These are phyloP conservation scores for Elymnias hypermnestra DNA, from an alignment of 1,140 invertebrate species.

Conservation along the genomic window DNA sequence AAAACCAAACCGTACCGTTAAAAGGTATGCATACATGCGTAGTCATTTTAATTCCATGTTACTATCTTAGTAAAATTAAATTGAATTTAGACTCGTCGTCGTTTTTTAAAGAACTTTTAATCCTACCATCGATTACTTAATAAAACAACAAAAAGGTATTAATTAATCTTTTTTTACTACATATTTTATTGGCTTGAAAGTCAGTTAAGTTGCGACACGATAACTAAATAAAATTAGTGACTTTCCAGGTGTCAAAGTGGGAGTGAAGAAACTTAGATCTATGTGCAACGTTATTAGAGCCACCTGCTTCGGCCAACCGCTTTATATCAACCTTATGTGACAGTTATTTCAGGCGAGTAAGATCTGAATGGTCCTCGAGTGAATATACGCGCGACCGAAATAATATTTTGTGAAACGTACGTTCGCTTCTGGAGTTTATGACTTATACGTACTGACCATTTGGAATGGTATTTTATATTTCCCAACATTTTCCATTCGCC, in stretches of 20 bases:
- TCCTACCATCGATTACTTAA: no score
- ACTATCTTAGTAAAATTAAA: no score
- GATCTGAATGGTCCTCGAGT: constrained; percentile 45
- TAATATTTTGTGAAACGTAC: constrained; percentile 30
- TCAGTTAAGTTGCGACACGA: no score
- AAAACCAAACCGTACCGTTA: no score
- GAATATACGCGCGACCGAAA: constrained; percentile 46
- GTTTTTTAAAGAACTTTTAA: no score
- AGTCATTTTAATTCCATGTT: no score
- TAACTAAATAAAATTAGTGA: constrained; percentile 20
- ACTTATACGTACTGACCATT: no score
- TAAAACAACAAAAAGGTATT: no score
- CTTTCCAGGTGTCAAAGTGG: constrained; percentile 20
- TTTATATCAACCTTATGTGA: constrained; percentile 57
- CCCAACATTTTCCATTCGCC: background rate
- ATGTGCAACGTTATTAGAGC: constrained; percentile 32
- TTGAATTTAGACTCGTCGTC: no score
- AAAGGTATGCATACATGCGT: no score
- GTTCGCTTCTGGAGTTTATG: background rate
- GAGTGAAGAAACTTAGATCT: constrained; percentile 33
- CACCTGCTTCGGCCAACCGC: constrained; percentile 35
- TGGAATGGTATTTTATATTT: background rate
- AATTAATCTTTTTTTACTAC: no score
- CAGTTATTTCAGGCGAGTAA: constrained; percentile 54
- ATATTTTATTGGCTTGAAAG: no score